Base-by-base conservation (phyloP, 2,888 invertebrate species). In the Sminthurinus aureus region DNA sequence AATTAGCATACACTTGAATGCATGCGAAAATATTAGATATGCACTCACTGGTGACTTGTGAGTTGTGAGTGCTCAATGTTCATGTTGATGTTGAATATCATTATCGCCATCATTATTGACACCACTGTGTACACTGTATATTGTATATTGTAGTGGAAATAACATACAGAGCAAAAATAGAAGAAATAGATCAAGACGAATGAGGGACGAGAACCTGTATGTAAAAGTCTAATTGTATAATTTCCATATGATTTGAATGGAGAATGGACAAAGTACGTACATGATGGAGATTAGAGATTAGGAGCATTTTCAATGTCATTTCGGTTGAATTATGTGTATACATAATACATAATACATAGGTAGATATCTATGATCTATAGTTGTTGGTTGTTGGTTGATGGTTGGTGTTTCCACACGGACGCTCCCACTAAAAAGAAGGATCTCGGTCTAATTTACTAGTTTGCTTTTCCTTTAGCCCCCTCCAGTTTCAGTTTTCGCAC, bases 401-500 rank as follows among this genome's bases (percentile, higher is more conserved):
- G n/a, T 18, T 58, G 58, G 18, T 58, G 58, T 58, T 58, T 58
- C 58, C 58, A 58, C 77, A 77, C 50, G 77, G 77, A 51, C 52
- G 64, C 64, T 58, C 77, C 20, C 52, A 13, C 24, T 64, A 11
- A 77, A 77, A 58, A 77, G 51, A 77, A 58, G 38, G 11, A 20
- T 9, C 77, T 84, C n/a, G 81, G 51, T 38, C 22, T 69, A 79
- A 79, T 79, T 79, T 51, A 79, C 83, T 81, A 83, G 82, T 82
- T 76, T 75, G 78, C 73, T 24, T 69, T 38, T 38, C 38, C 38
- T 38, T 38, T 38, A 38, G 38, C 38, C 38, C 20, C 79, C 79
- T 6, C 67, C 69, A 20, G 67, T 69, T 84, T 6, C 38, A 38
- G 3, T 38, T 85, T 85, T 85, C 84, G 85, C 85, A 85, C 58